Percentiles rank a stretch among this genome's conserved stretches.
phyloP scores from a whole-genome alignment of 2,113 vertebrate genomes.

The Xenopus tropicalis region UCB_Xtro_10.0 CM004444.2:57581501-57582000 shows the following conservation, averaged over 20 bases:
- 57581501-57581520: too few species aligned
- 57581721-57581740: slow-evolving; percentile 6
- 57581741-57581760: slow-evolving; percentile 8
- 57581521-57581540: too few species aligned
- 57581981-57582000: too few species aligned
- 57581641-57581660: slow-evolving; percentile 16
- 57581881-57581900: neutral
- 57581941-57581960: too few species aligned
- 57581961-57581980: too few species aligned
- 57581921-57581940: too few species aligned
- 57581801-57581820: slow-evolving; percentile 13
- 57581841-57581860: neutral
- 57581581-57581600: neutral
- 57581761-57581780: neutral
- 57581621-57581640: slow-evolving; percentile 34
- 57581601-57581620: slow-evolving; percentile 26
- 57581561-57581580: neutral
- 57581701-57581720: slow-evolving; percentile 34
- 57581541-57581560: neutral
- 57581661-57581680: slow-evolving; percentile 34
- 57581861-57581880: neutral
- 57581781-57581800: neutral
- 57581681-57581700: slow-evolving; percentile 13
- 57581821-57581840: slow-evolving; percentile 11
- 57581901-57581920: neutral